Conservation (phyloP, 2,797 vertebrate species). For the Liparis tanakae region DNA sequence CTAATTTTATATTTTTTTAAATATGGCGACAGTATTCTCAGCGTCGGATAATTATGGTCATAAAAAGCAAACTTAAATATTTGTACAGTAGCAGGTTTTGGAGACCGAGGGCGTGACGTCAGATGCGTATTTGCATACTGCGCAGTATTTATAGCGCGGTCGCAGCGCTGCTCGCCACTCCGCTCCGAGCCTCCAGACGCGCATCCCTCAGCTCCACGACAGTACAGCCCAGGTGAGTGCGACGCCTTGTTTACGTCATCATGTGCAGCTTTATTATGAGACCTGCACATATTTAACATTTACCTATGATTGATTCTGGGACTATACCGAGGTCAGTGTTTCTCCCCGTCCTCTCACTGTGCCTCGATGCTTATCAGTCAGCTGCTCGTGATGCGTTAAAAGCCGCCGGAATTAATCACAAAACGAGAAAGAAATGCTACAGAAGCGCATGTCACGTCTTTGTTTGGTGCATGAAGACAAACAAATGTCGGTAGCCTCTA, state of each 20-base stretch:
- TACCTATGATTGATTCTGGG: not conserved
- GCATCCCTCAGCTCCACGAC: fast-evolving
- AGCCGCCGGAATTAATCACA: not conserved
- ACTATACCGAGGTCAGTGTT: not conserved
- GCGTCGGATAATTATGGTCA: not conserved
- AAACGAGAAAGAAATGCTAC: not conserved
- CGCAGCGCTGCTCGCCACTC: not conserved
- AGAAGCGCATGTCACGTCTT: not conserved
- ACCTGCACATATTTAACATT: too few relatives aligned
- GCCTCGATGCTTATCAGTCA: not conserved
- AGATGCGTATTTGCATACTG: conserved; percentile 68
- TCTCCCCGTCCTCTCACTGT: not conserved
- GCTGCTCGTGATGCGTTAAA: not conserved
- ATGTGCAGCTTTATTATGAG: fast-evolving
- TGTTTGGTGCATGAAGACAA: not conserved
- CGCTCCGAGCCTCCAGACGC: not conserved
- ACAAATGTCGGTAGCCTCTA: not conserved
- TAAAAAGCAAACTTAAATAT: too few relatives aligned
- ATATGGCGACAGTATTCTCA: fast-evolving
- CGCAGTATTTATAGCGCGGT: conserved; percentile 63
- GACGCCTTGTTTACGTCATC: fast-evolving
- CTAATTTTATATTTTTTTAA: too few relatives aligned
- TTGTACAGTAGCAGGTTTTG: not conserved
- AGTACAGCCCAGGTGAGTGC: conserved; percentile 54
- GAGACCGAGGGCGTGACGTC: conserved; percentile 38